These are phyloP conservation scores for Agonopterix heracliana DNA, from an alignment of 2,888 invertebrate species.

Conservation along the genomic window DNA sequence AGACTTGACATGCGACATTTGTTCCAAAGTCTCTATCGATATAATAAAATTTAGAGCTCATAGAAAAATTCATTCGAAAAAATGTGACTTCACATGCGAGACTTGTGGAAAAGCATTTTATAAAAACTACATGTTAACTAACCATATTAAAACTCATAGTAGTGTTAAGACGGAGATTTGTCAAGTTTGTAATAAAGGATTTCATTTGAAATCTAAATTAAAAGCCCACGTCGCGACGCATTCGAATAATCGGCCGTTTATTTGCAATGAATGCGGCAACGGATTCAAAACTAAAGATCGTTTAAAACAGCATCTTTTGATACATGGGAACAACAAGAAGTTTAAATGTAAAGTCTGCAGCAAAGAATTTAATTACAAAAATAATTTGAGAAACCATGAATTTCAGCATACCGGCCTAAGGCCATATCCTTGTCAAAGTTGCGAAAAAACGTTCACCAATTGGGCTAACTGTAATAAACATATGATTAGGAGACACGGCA, in stretches of 20 bases:
- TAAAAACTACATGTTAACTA: conserved; percentile 9
- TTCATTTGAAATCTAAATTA: conserved; percentile 21
- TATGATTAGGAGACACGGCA: conserved; percentile 80
- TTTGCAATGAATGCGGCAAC: conserved; percentile 29
- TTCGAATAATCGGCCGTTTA: conserved; percentile 19
- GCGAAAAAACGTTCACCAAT: conserved; percentile 79
- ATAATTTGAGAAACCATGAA: conserved; percentile 78
- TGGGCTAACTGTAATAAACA: conserved; percentile 86
- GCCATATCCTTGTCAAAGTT: conserved; percentile 80
- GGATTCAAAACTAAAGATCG: conserved; percentile 24
- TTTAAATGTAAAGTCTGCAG: conserved; percentile 79
- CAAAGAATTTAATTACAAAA: conserved; percentile 80
- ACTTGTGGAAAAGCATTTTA: conserved; percentile 18
- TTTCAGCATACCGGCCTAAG: conserved; percentile 78
- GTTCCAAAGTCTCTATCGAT: conserved; percentile 25
- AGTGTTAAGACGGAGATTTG: conserved; percentile 20
- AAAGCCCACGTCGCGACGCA: conserved; percentile 26
- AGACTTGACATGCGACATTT: conserved; percentile 55
- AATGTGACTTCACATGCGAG: conserved; percentile 15
- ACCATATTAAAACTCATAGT: conserved; percentile 14
- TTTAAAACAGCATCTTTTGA: conserved; percentile 78
- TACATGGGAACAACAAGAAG: conserved; percentile 79
- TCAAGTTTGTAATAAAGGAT: conserved; percentile 33
- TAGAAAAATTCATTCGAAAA: conserved; percentile 25
- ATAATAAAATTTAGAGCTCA: conserved; percentile 9